Evolutionary conservation across 1,140 invertebrate species (phyloP).

Genomic region (Drosophila kepulauana): DNA sequence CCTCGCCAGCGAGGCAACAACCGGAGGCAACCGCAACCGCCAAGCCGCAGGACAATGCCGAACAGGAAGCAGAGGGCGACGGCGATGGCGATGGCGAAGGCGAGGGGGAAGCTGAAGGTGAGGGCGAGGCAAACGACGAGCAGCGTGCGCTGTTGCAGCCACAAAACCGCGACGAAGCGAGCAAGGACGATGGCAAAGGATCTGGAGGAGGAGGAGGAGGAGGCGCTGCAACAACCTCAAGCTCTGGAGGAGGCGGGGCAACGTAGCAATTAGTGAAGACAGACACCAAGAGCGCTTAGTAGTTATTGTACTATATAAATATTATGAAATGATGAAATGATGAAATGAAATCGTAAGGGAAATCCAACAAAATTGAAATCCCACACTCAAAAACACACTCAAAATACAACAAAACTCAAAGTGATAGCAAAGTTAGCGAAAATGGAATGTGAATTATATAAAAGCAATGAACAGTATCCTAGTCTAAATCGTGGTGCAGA

Average conservation of each 20-base stretch:
- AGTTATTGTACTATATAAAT: constrained; percentile 58
- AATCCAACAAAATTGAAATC: constrained; percentile 12
- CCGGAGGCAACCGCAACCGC: background rate
- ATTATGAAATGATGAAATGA: background rate
- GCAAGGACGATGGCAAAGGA: background rate
- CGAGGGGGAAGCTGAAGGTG: constrained; percentile 38
- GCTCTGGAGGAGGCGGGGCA: constrained; percentile 46
- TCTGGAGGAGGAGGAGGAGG: background rate
- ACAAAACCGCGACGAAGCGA: constrained; percentile 9
- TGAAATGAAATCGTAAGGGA: constrained; percentile 21
- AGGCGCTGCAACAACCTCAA: background rate
- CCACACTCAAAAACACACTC: constrained; percentile 12
- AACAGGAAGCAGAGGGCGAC: constrained; percentile 36
- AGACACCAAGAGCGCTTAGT: constrained; percentile 65
- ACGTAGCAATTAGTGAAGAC: constrained; percentile 78
- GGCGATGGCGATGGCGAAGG: constrained; percentile 20
- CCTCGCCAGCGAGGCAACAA: constrained; percentile 65
- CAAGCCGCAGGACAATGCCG: constrained; percentile 38
- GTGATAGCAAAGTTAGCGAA: constrained; percentile 82
- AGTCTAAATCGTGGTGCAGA: constrained; percentile 64
- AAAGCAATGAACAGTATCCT: constrained; percentile 85
- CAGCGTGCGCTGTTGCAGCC: constrained; percentile 57
- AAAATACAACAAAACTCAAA: constrained; percentile 64
- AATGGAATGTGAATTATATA: constrained; percentile 84
- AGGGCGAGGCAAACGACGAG: constrained; percentile 62